phyloP scores from a whole-genome alignment of 2,113 vertebrate species.

The Sprattus sprattus region DNA sequence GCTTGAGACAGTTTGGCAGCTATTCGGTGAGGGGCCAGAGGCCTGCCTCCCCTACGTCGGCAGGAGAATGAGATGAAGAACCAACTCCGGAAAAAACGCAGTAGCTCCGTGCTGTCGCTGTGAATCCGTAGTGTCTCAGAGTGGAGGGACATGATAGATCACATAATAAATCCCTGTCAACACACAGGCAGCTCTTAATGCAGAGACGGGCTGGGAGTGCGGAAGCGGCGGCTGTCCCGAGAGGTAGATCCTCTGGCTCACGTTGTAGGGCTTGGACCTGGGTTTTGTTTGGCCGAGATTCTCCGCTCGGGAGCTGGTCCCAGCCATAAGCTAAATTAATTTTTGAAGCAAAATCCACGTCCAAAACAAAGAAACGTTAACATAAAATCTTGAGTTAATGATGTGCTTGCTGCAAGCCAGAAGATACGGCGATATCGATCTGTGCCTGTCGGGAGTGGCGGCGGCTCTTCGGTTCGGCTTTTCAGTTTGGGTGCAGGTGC shows the following conservation, averaged over 20 bases:
- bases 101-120: not conserved
- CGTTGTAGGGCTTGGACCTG: not conserved
- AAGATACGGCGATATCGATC: slow-evolving; percentile 37
- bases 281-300: slow-evolving; percentile 24
- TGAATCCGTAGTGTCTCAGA: not conserved
- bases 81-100: not conserved
- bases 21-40: not conserved
- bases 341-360: slow-evolving; percentile 16
- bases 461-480: not conserved
- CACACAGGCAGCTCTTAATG: not conserved
- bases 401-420: not conserved
- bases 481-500: not conserved
- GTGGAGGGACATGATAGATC: not conserved
- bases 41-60: not conserved
- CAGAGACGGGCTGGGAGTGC: slow-evolving; percentile 8
- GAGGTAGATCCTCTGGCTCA: slow-evolving; percentile 15
- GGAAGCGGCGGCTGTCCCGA: not conserved
- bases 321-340: slow-evolving; percentile 37
- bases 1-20: not conserved
- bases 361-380: slow-evolving; percentile 33
- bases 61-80: not conserved
- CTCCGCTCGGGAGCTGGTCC: slow-evolving; percentile 18
- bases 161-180: slow-evolving; percentile 25
- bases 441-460: not conserved
- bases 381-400: slow-evolving; percentile 13